Evolutionary conservation across 2,797 vertebrate genomes (phyloP).

Genomic region (Manis crassicaudata): DNA sequence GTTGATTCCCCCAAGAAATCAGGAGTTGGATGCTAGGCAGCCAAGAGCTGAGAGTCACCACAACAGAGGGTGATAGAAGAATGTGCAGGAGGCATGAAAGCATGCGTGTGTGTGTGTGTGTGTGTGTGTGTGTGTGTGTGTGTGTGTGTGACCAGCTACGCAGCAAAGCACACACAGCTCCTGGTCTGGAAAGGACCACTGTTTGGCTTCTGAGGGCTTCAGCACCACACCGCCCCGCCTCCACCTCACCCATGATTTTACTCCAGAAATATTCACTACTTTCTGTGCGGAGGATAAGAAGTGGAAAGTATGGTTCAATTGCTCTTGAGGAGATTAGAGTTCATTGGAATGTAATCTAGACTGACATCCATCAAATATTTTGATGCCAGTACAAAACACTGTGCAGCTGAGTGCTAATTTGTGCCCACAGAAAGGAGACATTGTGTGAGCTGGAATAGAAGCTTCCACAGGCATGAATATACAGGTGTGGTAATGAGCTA

Average conservation of each 20-base stretch:
- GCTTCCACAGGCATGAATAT: background rate
- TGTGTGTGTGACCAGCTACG: background rate
- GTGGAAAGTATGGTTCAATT: background rate
- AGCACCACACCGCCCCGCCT: background rate
- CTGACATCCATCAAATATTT: slow-evolving; percentile 31
- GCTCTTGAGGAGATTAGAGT: slow-evolving; percentile 36
- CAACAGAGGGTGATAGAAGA: background rate
- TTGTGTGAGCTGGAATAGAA: background rate
- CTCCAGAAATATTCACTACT: slow-evolving; percentile 24
- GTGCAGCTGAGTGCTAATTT: background rate
- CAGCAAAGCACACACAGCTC: background rate
- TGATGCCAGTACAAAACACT: slow-evolving; percentile 15
- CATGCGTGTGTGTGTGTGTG: background rate
- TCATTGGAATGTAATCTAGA: slow-evolving; percentile 4
- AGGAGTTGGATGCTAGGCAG: background rate
- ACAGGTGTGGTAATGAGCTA: background rate
- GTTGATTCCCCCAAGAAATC: background rate
- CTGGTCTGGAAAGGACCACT: background rate
- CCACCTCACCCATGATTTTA: background rate
- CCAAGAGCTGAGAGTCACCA: background rate
- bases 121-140: too few species aligned
- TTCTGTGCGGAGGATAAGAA: slow-evolving; percentile 23
- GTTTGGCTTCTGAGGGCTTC: background rate
- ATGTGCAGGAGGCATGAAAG: background rate
- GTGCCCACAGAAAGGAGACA: background rate